Evolutionary conservation across 2,797 vertebrate species (phyloP), one percentile per base, ranked within the genome.

Genomic region (Lepus oiostolus): DNA sequence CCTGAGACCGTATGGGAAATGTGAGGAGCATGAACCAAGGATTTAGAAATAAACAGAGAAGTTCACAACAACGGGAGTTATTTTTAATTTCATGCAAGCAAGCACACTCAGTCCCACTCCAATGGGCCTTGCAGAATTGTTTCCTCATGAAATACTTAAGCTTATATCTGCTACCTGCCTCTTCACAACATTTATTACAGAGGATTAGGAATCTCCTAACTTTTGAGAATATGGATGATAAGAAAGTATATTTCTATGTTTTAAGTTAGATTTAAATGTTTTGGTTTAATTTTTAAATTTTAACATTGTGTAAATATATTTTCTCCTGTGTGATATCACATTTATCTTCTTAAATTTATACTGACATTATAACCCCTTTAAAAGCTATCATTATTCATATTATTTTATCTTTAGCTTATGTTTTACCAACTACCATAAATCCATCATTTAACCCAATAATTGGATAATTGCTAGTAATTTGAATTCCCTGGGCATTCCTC

Each of bases 1-100:
- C 42, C 47, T 80, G 81, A 91, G 42, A 81, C 71, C 47, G 95
- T 72, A 87, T 91, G 84, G 67, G 80, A 58, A 84, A 70, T 86
- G 4, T 91, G 70, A 80, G 94, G 80, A 81, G 42, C 79, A 83
- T 10, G 38, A 87, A 47, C 5, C 67, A 62, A 63, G 75, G 6
- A 2, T 85, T 76, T 77, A 72, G 35, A 95, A 95, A 81, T 60
- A 85, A 86, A 26, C 28, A 50, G 60, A 76, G 54, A 83, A 32
- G 93, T 72, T 28, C 24, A 71, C 28, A 75, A 28, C 32, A 50
- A 32, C 6, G 83, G 68, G 50, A 76, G 2, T 42, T 24, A 52
- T 67, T 75, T 77, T 60, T 24, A 62, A 88, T 52, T 88, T 65
- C 26, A 63, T 5, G 6, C 8, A 74, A 85, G 30, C 19, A 68